Conservation (phyloP, 2,797 vertebrate genomes). For the Mionectes olivaceus region DNA sequence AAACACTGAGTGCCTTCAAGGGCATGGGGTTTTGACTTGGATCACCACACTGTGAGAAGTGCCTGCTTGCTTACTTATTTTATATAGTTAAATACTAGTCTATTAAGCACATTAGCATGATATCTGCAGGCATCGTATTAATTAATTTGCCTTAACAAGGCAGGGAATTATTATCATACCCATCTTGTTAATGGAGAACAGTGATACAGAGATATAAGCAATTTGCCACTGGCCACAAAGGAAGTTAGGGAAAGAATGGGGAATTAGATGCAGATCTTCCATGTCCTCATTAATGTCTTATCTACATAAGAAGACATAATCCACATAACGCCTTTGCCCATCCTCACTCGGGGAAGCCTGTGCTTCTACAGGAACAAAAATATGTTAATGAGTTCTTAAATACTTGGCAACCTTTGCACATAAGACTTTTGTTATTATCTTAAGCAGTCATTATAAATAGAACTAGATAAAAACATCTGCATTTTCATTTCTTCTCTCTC, state of each 20-base stretch:
- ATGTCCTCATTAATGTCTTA: conserved; percentile 47
- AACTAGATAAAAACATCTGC: conserved; percentile 5
- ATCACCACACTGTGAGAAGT: background rate
- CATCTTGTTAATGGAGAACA: conserved; percentile 62
- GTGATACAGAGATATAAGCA: conserved; percentile 51
- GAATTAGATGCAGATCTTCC: conserved; percentile 63
- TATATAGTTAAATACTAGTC: conserved; percentile 31
- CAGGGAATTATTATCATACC: conserved; percentile 62
- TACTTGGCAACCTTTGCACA: background rate
- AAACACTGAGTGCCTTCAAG: conserved; percentile 19
- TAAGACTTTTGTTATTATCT: conserved; percentile 23
- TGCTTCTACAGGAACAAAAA: conserved; percentile 26
- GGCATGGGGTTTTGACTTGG: background rate
- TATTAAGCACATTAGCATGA: conserved; percentile 52
- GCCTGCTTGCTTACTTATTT: conserved; percentile 33
- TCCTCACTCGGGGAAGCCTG: conserved; percentile 5
- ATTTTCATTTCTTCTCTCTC: background rate
- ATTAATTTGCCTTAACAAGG: conserved; percentile 69
- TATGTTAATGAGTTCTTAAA: conserved; percentile 27
- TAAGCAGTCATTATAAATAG: conserved; percentile 24
- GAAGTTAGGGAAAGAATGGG: conserved; percentile 32
- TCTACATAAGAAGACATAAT: conserved; percentile 47
- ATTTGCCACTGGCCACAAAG: conserved; percentile 62
- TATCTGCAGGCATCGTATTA: conserved; percentile 59
- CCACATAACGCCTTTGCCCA: conserved; percentile 19